Base-by-base conservation (phyloP, 2,888 invertebrate genomes). In the Chirona hameri region DNA sequence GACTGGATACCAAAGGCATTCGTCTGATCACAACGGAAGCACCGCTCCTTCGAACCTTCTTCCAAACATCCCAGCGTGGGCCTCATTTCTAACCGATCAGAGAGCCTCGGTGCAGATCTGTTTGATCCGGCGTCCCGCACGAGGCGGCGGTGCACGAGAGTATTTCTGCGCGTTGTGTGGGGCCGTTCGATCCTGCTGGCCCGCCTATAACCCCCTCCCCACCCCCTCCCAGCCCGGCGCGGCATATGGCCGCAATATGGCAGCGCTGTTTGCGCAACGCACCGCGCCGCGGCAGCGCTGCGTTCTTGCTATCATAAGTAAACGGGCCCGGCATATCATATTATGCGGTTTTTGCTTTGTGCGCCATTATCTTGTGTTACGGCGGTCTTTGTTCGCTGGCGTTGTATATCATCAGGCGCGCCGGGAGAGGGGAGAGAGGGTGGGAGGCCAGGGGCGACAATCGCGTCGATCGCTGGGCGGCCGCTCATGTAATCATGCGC, bases 291-390 rank as follows among this genome's bases (percentile, higher is more conserved):
- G 57, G 18, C 57, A 9, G 4, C 57, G 57, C 57, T 21, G 57
- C 57, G 57, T 57, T 57, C 57, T 57, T 57, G 57, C 57, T 57
- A 57, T 57, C 57, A 57, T 57, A 57, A 57, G 57, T 57, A 57
- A 57, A 57, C 57, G 14, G 57, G 57, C 57, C 57, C 3, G 57
- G 57, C 18, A 57, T 57, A 57, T 57, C 57, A 57, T 57, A 57
- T 57, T 57, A 57, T 57, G 57, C 57, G 57, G 57, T 57, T 57
- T 57, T 57, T 57, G 57, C 57, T 18, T 57, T 21, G 57, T 57
- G 21, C 57, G 57, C 57, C 57, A 57, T 57, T 57, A 57, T 57
- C 57, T 57, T 57, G 57, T 57, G 57, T 57, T 57, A 57, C 57
- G 57, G 18, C 57, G 57, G 10, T 57, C 57, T 57, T 57, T 57